Percentiles rank a stretch among this genome's conserved stretches.
Evolutionary conservation across 2,888 invertebrate genomes (phyloP).

Genomic region (Aphidius colemani): DNA sequence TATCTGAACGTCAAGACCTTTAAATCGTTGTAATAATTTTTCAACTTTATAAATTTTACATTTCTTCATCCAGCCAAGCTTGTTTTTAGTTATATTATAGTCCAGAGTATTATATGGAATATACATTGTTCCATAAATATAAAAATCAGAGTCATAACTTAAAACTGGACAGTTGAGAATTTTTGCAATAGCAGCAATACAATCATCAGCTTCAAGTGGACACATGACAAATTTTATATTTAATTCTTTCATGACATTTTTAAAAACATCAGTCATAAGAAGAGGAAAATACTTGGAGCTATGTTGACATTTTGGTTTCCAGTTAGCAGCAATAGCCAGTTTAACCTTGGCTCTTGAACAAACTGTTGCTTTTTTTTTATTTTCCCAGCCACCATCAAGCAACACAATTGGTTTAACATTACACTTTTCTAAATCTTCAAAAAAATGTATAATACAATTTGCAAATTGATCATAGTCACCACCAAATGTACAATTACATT

Average conservation of each 20-base stretch:
- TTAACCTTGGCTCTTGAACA: slow-evolving; percentile 66
- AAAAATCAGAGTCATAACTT: slow-evolving; percentile 94
- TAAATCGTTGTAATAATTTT: slow-evolving; percentile 69
- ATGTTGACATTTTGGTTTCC: slow-evolving; percentile 64
- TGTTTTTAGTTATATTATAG: slow-evolving; percentile 52
- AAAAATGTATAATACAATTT: slow-evolving; percentile 69
- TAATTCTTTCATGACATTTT: slow-evolving; percentile 70
- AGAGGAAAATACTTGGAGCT: slow-evolving; percentile 73
- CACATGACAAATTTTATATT: slow-evolving; percentile 73
- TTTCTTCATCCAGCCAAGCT: slow-evolving; percentile 60
- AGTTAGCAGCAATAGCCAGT: slow-evolving; percentile 64
- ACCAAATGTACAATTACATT: slow-evolving; percentile 75
- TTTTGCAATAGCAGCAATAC: slow-evolving; percentile 81
- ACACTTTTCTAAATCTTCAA: slow-evolving; percentile 72
- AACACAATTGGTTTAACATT: slow-evolving; percentile 75
- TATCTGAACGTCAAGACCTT: slow-evolving; percentile 69
- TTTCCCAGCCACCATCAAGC: slow-evolving; percentile 80
- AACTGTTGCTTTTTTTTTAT: slow-evolving; percentile 72
- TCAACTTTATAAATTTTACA: slow-evolving; percentile 78
- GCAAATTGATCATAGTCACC: slow-evolving; percentile 84
- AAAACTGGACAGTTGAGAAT: slow-evolving; percentile 82
- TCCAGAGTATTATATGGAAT: slow-evolving; percentile 77
- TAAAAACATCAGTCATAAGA: slow-evolving; percentile 75
- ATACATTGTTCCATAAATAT: slow-evolving; percentile 81
- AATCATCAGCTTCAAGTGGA: slow-evolving; percentile 88